Base-by-base conservation (phyloP, 2,113 vertebrate species). In the Barnardius zonarius region DNA sequence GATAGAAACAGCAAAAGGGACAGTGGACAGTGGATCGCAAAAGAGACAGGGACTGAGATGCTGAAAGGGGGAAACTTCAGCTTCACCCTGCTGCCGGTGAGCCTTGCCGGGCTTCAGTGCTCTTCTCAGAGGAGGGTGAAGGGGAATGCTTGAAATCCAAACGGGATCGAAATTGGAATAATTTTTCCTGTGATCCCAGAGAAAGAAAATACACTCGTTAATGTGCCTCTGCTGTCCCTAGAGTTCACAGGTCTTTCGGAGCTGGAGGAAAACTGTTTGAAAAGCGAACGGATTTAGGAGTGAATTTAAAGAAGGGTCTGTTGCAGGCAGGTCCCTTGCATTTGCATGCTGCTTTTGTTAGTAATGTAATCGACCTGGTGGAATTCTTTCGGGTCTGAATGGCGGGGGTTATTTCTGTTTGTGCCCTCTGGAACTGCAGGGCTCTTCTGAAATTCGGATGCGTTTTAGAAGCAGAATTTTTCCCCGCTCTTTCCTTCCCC, bases 331-430 rank as follows among this genome's bases (percentile, higher is more conserved):
- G 43, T 92, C 31, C 63, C 73, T 81, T 64, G 85, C 23, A 93
- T 93, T 96, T 93, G 82, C 89, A 80, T 92, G 88, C 80, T 80
- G 77, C 95, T 94, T 90, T 95, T 96, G 92, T 90, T 90, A 63
- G 67, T 82, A 79, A 69, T 46, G 24, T 55, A 84, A 88, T 95
- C 11, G 76, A 96, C 85, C 63, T 63, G 66, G n/a, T 88, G 43
- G 82, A 72, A 95, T 91, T 48, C 43, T 87, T 96, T 89, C 2
- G 10, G n/a, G 91, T 95, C 41, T n/a, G 41, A 72, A 78, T 16
- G 62, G 43, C 0, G 0, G 83, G 75, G 82, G 16, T 59, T 93
- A 66, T 93, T 95, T 89, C 79, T 75, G 27, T 54, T 83, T 55
- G 13, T 52, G 63, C 18, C 63, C 9, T 85, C 44, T 79, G 75